Base-by-base conservation (phyloP, 2,113 vertebrate genomes). In the Phylloscopus whistleri region DNA sequence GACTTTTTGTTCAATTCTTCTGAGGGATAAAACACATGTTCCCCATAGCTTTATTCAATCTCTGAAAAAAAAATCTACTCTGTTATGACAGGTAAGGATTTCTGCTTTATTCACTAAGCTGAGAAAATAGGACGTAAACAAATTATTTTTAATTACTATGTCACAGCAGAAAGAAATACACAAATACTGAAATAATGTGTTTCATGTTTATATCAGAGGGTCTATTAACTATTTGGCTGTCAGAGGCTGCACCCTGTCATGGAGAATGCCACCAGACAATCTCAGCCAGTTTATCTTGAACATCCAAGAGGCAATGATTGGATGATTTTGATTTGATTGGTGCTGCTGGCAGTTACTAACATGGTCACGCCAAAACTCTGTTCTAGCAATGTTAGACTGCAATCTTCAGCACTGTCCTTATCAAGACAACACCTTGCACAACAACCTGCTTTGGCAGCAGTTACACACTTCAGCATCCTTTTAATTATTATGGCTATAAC, bases 1-100 rank as follows among this genome's bases (percentile, higher is more conserved):
- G 92, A 94, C 86, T 97, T 97, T 95, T 91, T 96, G 78, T 93
- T 96, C 90, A 91, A 13, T 95, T 93, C 55, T 94, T 96, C 53
- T 63, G 51, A 94, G 80, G 73, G 67, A 72, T 84, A 95, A 97
- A 96, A 96, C 84, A 95, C 69, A 63, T 74, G 85, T 87, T 96
- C 87, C 92, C 94, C 31, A 66, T 76, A 76, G 86, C 78, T 90
- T 97, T 96, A 94, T 94, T 83, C 95, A 87, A 92, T 91, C 78
- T 94, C 79, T n/a, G 16, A 43, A 64, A n/a, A 30, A 28, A 31
- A 55, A 88, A 84, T 44, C 69, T 89, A 55, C 89, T 66, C 15
- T 16, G 16, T 68, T 81, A 75, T 35, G 74, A 81, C 39, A 83
- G 35, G 30, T 60, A 87, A 74, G 62, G 66, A 94, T 82, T 78